Base-by-base conservation (phyloP, 2,888 invertebrate genomes). In the Barypeithes pellucidus region DNA sequence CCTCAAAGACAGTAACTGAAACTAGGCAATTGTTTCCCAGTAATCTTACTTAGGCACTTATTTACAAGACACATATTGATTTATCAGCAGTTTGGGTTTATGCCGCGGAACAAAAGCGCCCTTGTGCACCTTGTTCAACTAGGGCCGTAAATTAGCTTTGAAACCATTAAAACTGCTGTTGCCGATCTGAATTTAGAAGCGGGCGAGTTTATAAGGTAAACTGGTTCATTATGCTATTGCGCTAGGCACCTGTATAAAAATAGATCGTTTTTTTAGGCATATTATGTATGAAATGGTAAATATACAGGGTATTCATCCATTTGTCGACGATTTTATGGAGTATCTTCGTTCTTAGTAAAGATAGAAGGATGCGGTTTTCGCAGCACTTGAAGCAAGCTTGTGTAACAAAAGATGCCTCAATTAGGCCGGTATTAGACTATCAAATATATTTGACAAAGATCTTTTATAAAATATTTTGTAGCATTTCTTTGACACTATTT, bases 191-290 rank as follows among this genome's bases (percentile, higher is more conserved):
- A 78, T 76, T 80, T 78, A 80, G 79, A 76, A 76, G 75, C 62
- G 67, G 66, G 22, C 9, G 54, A 78, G 77, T 78, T 77, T 78
- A 78, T 75, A 79, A 80, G 79, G 80, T 79, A 78, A 80, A 77
- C 79, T n/a, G 79, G 81, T 81, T 81, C 79, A 81, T 81, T 81
- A 80, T 80, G 80, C 77, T 62, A 29, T 5, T 45, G 45, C 18
- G 2, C 2, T 7, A 45, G 18, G 4, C 45, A 9, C 9, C 14
- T 43, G 14, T 8, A 18, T 18, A 18, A 16, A 45, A 39, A n/a
- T n/a, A n/a, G n/a, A n/a, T n/a, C n/a, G n/a, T n/a, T n/a, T n/a
- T n/a, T n/a, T n/a, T n/a, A n/a, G n/a, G n/a, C n/a, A n/a, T n/a
- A n/a, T n/a, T n/a, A n/a, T n/a, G n/a, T n/a, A n/a, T n/a, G n/a